phyloP scores from a whole-genome alignment of 1,140 invertebrate species.

The Zophobas atratus region DNA sequence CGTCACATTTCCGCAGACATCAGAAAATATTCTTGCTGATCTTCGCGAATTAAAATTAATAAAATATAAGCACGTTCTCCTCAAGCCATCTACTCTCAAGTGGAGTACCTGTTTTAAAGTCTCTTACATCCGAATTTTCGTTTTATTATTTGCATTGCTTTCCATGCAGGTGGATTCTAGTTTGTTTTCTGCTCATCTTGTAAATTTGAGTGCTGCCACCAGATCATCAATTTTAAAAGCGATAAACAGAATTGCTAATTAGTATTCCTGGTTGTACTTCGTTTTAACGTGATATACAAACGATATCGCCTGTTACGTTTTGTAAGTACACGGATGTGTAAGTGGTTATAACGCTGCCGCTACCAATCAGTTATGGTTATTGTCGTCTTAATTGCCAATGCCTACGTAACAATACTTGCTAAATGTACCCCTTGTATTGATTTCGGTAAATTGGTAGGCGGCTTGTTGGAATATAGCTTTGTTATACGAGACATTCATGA shows the following conservation, averaged over 20 bases:
- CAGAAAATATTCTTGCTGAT: conserved; percentile 35
- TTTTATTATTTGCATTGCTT: conserved; percentile 19
- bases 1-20: conserved; percentile 42
- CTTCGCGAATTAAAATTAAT: conserved; percentile 39
- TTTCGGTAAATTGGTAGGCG: conserved; percentile 24
- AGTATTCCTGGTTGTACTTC: conserved; percentile 33
- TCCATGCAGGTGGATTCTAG: background rate
- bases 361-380: conserved; percentile 31
- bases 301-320: conserved; percentile 36
- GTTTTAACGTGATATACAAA: conserved; percentile 22
- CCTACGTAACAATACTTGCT: conserved; percentile 26
- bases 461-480: conserved; percentile 9
- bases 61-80: conserved; percentile 46
- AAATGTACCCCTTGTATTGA: conserved; percentile 29
- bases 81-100: conserved; percentile 15
- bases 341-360: conserved; percentile 7
- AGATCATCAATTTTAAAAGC: conserved; percentile 28
- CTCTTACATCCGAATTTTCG: conserved; percentile 3
- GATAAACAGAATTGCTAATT: conserved; percentile 36
- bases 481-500: conserved; percentile 6
- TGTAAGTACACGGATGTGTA: background rate
- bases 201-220: conserved; percentile 17
- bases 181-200: conserved; percentile 1
- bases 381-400: conserved; percentile 35
- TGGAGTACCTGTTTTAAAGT: conserved; percentile 32